Conservation (phyloP, 2,797 vertebrate species). For the Enteromius trimaculatus region DNA sequence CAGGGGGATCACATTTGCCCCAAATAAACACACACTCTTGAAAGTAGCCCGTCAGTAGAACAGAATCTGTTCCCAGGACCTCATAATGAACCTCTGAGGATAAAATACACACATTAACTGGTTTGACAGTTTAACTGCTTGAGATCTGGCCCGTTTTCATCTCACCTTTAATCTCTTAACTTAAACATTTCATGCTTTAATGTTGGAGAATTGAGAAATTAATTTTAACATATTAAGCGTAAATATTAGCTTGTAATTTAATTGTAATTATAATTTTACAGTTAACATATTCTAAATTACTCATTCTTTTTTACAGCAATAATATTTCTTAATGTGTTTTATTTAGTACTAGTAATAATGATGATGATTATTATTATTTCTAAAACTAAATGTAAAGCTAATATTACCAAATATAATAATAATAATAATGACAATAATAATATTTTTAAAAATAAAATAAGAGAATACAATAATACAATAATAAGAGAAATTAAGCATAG, state of each 20-base stretch:
- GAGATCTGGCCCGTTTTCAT: conserved; percentile 12
- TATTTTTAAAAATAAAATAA: background rate
- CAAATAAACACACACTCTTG: background rate
- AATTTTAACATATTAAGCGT: background rate
- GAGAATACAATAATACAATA: no score
- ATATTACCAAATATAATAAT: background rate
- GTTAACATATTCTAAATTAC: background rate
- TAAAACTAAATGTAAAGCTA: background rate
- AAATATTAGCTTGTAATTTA: background rate
- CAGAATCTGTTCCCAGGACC: conserved; percentile 69
- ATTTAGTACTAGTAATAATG: background rate
- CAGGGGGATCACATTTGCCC: background rate
- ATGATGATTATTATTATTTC: background rate
- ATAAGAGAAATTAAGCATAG: background rate
- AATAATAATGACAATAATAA: background rate
- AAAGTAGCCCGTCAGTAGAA: background rate
- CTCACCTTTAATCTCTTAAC: conserved; percentile 27
- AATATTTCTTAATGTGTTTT: background rate
- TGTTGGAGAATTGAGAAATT: background rate
- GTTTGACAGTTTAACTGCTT: conserved; percentile 69
- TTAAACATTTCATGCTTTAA: background rate
- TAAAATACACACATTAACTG: conserved; percentile 71
- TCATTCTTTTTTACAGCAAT: background rate
- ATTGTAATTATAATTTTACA: background rate
- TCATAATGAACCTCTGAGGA: conserved; percentile 70